Conservation (phyloP, 2,888 invertebrate species). For the Athetis lepigone region DNA sequence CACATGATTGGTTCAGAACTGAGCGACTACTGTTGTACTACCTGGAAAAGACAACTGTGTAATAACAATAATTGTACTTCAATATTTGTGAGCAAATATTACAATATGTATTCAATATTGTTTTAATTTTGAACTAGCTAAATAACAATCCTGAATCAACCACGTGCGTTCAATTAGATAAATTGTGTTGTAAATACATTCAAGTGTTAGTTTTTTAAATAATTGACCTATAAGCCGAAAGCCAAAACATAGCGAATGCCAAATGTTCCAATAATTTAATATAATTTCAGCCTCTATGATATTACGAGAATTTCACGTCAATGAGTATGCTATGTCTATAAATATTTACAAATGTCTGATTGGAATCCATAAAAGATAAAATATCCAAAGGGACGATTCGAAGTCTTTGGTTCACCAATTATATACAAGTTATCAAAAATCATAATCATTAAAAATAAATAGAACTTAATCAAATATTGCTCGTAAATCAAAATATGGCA, state of each 20-base stretch:
- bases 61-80: not conserved
- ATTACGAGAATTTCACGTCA: slow-evolving; percentile 78
- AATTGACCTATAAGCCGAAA: slow-evolving; percentile 58
- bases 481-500: slow-evolving; percentile 87
- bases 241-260: slow-evolving; percentile 76
- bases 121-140: not conserved
- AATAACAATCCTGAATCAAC: slow-evolving; percentile 8
- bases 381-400: slow-evolving; percentile 82
- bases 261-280: slow-evolving; percentile 71
- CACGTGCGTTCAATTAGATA: slow-evolving; percentile 25
- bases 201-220: slow-evolving; percentile 46
- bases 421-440: slow-evolving; percentile 82
- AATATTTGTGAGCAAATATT: slow-evolving; percentile 1
- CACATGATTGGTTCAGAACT: slow-evolving; percentile 22
- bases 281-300: slow-evolving; percentile 73
- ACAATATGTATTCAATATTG: slow-evolving; percentile 7
- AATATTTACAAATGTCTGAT: slow-evolving; percentile 75
- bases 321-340: slow-evolving; percentile 71
- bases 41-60: not conserved
- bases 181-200: slow-evolving; percentile 39
- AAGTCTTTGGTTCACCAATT: slow-evolving; percentile 87
- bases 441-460: slow-evolving; percentile 79
- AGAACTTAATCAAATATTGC: slow-evolving; percentile 81
- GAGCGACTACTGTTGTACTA: not conserved
- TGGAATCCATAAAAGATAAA: slow-evolving; percentile 72